A percentile compares a stretch with the other conserved stretches of the same genome.
phyloP scores from a whole-genome alignment of 1,140 invertebrate genomes.

The Drosophila willistoni region DNA sequence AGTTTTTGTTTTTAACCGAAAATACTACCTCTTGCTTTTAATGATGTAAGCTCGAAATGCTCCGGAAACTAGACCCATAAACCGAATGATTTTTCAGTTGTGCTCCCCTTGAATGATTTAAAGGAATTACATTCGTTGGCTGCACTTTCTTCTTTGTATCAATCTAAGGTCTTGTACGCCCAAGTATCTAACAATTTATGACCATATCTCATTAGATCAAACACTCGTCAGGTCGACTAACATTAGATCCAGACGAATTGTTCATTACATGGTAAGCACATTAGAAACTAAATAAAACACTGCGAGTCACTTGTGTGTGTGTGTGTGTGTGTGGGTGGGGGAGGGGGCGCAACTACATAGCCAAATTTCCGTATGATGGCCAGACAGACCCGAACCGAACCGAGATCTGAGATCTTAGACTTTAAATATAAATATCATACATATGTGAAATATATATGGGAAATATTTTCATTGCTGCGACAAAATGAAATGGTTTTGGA shows the following conservation, averaged over 20 bases:
- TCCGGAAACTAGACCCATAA: not conserved
- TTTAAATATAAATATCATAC: not conserved
- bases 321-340: no score
- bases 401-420: conserved; percentile 16
- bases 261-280: conserved; percentile 30
- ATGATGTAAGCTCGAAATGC: not conserved
- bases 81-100: not conserved
- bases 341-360: conserved; percentile 54
- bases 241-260: conserved; percentile 42
- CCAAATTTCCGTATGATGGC: conserved; percentile 58
- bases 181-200: conserved; percentile 21
- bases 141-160: conserved; percentile 12
- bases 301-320: not conserved
- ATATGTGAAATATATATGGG: conserved; percentile 9
- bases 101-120: not conserved
- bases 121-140: not conserved
- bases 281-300: conserved; percentile 36
- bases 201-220: conserved; percentile 27
- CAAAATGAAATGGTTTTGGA: conserved; percentile 26
- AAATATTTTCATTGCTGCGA: conserved; percentile 34
- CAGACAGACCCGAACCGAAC: conserved; percentile 11
- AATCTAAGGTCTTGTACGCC: not conserved
- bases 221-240: not conserved
- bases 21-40: no score
- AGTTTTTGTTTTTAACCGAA: no score